Evolutionary conservation across 2,888 invertebrate genomes (phyloP).

Genomic region (Lottia gigantea): DNA sequence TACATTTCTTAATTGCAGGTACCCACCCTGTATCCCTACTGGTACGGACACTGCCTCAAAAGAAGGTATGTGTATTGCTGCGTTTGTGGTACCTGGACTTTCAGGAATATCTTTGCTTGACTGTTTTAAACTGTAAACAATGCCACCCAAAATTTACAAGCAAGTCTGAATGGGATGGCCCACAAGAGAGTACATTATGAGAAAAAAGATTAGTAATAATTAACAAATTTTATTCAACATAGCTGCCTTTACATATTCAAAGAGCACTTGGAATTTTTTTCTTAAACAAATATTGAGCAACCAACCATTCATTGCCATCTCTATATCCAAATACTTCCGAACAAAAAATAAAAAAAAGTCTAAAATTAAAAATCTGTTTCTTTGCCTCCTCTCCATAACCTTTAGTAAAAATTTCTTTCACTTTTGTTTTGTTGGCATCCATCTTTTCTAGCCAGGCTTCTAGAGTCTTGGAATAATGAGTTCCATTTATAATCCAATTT

Average conservation of each 20-base stretch:
- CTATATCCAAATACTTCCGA: constrained; percentile 57
- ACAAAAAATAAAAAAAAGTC: constrained; percentile 60
- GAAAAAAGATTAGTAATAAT: no score
- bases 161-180: no score
- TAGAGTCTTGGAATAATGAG: constrained; percentile 52
- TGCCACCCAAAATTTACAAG: no score
- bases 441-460: constrained; percentile 53
- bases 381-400: constrained; percentile 50
- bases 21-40: no score
- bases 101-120: no score
- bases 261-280: constrained; percentile 44
- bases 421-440: constrained; percentile 48
- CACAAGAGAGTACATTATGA: no score
- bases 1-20: no score
- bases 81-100: no score
- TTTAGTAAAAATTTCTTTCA: constrained; percentile 40
- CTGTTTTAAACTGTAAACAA: no score
- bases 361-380: constrained; percentile 57
- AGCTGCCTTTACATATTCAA: constrained; percentile 19
- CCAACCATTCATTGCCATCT: constrained; percentile 61
- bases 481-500: constrained; percentile 55
- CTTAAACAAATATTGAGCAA: constrained; percentile 53
- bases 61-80: no score
- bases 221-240: no score
- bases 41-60: no score